These are phyloP conservation scores for Micrastur ruficollis DNA, from an alignment of 2,797 vertebrate species.

Conservation along the genomic window DNA sequence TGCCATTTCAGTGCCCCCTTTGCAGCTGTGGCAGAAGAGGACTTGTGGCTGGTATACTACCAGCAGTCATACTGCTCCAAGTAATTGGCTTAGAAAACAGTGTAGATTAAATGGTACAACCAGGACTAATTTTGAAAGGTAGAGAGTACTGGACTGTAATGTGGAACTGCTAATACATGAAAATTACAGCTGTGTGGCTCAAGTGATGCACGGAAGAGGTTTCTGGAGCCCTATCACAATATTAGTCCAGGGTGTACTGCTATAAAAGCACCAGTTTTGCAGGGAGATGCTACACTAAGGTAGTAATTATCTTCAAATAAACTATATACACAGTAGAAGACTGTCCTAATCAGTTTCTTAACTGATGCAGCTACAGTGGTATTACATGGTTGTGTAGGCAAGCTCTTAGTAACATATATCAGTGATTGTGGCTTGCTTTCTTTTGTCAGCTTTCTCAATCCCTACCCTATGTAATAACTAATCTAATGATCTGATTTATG, in stretches of 20 bases:
- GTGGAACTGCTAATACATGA: not conserved
- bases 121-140: not conserved
- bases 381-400: not conserved
- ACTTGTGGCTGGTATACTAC: not conserved
- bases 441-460: not conserved
- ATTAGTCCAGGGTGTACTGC: not conserved
- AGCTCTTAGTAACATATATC: not conserved
- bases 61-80: not conserved
- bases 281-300: not conserved
- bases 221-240: not conserved
- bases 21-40: not conserved
- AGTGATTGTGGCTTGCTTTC: not conserved
- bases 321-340: not conserved
- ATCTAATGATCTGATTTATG: not conserved
- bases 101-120: not conserved
- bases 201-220: not conserved
- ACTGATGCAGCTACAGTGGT: not conserved
- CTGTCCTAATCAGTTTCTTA: not conserved
- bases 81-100: not conserved
- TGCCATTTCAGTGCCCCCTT: slow-evolving; percentile 1
- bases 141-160: not conserved
- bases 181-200: not conserved
- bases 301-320: not conserved
- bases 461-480: not conserved
- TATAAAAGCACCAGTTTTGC: not conserved